These are phyloP conservation scores for Amblyornis subalaris DNA, from an alignment of 2,113 vertebrate genomes.

Conservation along the genomic window DNA sequence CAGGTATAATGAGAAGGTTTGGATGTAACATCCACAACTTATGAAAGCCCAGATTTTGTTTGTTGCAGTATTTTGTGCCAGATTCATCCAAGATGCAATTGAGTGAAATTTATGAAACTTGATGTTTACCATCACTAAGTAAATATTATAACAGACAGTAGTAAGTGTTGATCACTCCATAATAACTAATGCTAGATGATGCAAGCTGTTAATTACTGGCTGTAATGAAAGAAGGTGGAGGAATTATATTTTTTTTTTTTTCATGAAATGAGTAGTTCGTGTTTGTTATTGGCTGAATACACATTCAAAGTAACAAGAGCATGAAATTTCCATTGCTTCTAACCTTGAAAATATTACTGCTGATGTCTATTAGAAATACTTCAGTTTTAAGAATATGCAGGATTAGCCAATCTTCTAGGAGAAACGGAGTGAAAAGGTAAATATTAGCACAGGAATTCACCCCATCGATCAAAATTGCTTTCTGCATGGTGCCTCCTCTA, in stretches of 20 bases:
- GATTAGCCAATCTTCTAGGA: background rate
- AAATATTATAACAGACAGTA: constrained; percentile 1
- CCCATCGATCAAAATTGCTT: background rate
- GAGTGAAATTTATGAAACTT: constrained; percentile 1
- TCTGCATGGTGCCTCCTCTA: background rate
- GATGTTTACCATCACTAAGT: background rate
- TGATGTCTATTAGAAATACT: background rate
- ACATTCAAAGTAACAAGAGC: background rate
- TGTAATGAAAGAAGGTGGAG: background rate
- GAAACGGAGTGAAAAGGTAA: constrained; percentile 25
- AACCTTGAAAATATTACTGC: background rate
- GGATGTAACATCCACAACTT: background rate
- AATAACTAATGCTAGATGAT: background rate
- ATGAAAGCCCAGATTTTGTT: constrained; percentile 27
- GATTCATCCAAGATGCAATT: background rate
- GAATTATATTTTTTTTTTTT: background rate
- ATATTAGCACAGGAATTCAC: constrained; percentile 8
- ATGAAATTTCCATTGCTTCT: background rate
- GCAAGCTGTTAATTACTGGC: background rate
- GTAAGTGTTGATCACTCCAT: background rate
- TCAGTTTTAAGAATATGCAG: background rate
- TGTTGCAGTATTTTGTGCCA: background rate
- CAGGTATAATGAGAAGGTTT: constrained; percentile 12
- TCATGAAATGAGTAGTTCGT: background rate
- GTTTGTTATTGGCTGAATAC: background rate